Evolutionary conservation across 2,797 vertebrate species (phyloP).

Genomic region (Pogoniulus pusillus): DNA sequence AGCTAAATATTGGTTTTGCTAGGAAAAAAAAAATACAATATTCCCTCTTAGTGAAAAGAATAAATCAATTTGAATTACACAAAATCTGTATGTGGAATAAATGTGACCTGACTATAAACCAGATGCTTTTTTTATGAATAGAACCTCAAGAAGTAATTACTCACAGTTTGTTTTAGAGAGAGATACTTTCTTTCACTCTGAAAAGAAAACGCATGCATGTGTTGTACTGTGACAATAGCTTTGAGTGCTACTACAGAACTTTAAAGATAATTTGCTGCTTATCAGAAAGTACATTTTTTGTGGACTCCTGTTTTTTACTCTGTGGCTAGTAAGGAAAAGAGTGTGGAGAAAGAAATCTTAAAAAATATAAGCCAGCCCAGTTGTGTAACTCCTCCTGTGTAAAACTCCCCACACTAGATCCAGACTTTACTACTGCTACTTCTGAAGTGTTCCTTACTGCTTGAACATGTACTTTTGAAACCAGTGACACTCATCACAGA

Average conservation of each 20-base stretch:
- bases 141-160: slow-evolving; percentile 50
- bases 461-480: not conserved
- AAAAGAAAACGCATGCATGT: not conserved
- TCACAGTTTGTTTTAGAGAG: slow-evolving; percentile 28
- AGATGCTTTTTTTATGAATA: slow-evolving; percentile 30
- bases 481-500: not conserved
- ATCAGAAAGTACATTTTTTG: not conserved
- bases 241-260: slow-evolving; percentile 11
- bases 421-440: not conserved
- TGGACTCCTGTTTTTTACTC: not conserved
- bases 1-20: not conserved
- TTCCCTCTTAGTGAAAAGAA: not conserved
- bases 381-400: rapidly evolving
- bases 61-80: slow-evolving; percentile 27
- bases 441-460: not conserved
- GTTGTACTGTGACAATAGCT: not conserved
- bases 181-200: not conserved
- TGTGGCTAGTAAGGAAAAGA: not conserved
- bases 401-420: not conserved
- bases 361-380: not conserved
- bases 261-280: not conserved
- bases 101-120: slow-evolving; percentile 36
- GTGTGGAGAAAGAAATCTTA: rapidly evolving
- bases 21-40: not conserved
- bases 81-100: not conserved